Evolutionary conservation across 2,113 vertebrate genomes (phyloP), one percentile per base, ranked within the genome.

Genomic region (Synodontis membranacea): DNA sequence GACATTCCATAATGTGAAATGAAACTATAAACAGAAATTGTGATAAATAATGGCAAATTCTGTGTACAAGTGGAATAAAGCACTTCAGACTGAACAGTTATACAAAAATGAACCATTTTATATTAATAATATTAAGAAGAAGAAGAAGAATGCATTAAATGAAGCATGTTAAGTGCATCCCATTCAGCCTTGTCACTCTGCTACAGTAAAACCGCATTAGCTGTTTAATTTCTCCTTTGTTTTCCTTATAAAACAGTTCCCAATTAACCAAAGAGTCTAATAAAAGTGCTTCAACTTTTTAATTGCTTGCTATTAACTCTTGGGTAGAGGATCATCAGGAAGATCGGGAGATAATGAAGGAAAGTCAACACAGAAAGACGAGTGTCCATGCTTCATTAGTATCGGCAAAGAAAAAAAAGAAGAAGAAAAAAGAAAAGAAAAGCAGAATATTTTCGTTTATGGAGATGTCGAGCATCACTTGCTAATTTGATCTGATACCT

Each of bases 261-360:
- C 46, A 84, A 84, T 86, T 84, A 89, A 64, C 25, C 44, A 56
- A 86, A 66, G 82, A 86, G 82, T 83, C 46, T 56, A 56, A 86
- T 88, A 84, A 86, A 86, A 44, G 84, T 19, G 34, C 34, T 52
- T 68, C n/a, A 82, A 88, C 68, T 31, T 15, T 83, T 54, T 50
- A 52, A 52, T 19, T 74, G 80, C 64, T 72, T 42, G 39, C 80
- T 58, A 54, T 82, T 74, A 82, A 37, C 58, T 34, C 44, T 25
- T 4, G 37, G 21, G 39, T 39, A 23, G 19, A 62, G 64, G 54
- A 76, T 82, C 83, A 64, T 37, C 75, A 79, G 74, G 44, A 37
- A 62, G 72, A 23, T 79, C 76, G 34, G 48, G 4, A 70, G 39
- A 60, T 39, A 81, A 64, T 81, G 54, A 88, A 72, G 21, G 46